These are phyloP conservation scores for Drosophila paulistorum DNA, from an alignment of 1,140 invertebrate genomes.

Conservation along the genomic window DNA sequence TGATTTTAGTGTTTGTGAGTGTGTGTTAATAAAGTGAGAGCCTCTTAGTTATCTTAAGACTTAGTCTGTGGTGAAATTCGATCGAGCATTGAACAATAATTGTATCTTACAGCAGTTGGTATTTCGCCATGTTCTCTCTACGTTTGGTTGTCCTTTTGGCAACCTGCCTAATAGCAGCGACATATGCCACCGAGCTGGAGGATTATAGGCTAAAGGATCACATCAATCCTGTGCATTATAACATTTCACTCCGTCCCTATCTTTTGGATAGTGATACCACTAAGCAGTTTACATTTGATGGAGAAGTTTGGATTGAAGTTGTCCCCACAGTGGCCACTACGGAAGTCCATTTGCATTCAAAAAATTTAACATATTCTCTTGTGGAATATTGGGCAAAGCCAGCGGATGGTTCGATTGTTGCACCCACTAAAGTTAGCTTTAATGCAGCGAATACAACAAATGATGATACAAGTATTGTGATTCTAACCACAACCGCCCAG, in stretches of 20 bases:
- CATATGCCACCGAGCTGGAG: slow-evolving; percentile 21
- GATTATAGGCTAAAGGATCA: slow-evolving; percentile 58
- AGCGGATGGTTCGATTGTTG: background rate
- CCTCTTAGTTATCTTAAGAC: background rate
- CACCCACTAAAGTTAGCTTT: slow-evolving; percentile 7
- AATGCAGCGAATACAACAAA: background rate
- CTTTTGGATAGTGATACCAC: slow-evolving; percentile 83
- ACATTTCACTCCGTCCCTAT: slow-evolving; percentile 86
- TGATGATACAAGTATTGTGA: slow-evolving; percentile 53
- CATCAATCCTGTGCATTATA: slow-evolving; percentile 86
- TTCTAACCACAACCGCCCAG: slow-evolving; percentile 73
- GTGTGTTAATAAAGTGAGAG: too few species aligned
- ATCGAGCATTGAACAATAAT: background rate
- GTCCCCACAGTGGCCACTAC: slow-evolving; percentile 57
- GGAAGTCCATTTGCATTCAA: slow-evolving; percentile 86
- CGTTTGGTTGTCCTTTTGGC: slow-evolving; percentile 51
- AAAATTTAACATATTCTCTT: slow-evolving; percentile 84
- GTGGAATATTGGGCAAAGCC: slow-evolving; percentile 60
- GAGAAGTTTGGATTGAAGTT: slow-evolving; percentile 85
- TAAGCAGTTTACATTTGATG: slow-evolving; percentile 86
- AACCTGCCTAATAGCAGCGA: slow-evolving; percentile 37
- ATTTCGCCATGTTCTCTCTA: slow-evolving; percentile 43
- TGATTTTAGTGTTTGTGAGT: slow-evolving; percentile 5
- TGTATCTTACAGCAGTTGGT: slow-evolving; percentile 11
- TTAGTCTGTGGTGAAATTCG: slow-evolving; percentile 34